phyloP scores from a whole-genome alignment of 2,113 vertebrate genomes.

The Piprites chloris region DNA sequence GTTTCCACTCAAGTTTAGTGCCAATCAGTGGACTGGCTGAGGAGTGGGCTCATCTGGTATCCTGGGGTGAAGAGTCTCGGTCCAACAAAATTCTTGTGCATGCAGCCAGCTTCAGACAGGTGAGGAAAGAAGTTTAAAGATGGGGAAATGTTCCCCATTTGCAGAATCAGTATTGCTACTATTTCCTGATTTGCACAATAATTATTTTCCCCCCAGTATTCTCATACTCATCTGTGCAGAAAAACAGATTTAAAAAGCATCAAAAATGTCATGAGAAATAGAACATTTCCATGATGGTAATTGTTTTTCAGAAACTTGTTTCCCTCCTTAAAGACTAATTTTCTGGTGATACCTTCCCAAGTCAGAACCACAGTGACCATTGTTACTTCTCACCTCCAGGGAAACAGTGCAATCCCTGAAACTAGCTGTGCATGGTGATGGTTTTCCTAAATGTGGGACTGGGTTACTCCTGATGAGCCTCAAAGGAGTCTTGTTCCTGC shows the following conservation, averaged over 20 bases:
- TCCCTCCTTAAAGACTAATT: background rate
- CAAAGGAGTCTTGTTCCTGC: background rate
- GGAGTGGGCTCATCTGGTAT: background rate
- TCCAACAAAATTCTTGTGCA: background rate
- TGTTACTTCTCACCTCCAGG: background rate
- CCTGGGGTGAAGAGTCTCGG: background rate
- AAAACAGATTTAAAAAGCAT: background rate
- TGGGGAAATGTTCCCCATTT: background rate
- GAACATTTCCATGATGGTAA: background rate
- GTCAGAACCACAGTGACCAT: background rate
- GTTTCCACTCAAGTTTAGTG: background rate
- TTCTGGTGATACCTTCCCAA: background rate
- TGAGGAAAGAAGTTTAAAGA: background rate
- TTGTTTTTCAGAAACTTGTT: background rate
- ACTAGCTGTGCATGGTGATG: fast-evolving
- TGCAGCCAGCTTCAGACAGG: background rate
- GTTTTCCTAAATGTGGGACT: background rate
- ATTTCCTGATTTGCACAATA: background rate
- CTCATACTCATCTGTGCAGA: background rate
- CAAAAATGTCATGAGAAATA: background rate
- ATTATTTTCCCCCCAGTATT: background rate
- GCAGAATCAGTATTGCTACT: background rate
- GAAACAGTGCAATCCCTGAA: background rate
- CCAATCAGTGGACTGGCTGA: background rate
- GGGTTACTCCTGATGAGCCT: background rate